Conservation (phyloP, 2,888 invertebrate species). For the Drosophila quinaria region DNA sequence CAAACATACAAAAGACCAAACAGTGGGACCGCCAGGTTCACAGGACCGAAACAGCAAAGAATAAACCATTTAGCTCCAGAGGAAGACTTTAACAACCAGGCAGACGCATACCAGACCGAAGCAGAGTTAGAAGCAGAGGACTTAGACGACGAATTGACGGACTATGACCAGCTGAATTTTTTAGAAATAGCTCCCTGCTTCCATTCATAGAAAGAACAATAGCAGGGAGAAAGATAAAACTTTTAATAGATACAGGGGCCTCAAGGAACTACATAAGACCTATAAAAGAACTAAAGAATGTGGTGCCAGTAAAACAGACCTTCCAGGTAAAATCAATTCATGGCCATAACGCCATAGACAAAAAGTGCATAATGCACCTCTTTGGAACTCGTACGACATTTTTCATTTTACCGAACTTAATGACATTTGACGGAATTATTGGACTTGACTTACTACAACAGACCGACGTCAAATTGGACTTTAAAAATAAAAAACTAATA, state of each 20-base stretch:
- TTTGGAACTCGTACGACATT: background rate
- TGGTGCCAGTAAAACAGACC: background rate
- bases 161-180: constrained; percentile 14
- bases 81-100: background rate
- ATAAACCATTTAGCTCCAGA: background rate
- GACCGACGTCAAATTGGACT: constrained; percentile 2
- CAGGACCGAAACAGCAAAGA: background rate
- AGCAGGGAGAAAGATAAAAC: background rate
- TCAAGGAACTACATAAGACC: constrained; percentile 8
- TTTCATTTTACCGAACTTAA: constrained; percentile 8
- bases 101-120: background rate
- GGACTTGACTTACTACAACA: constrained; percentile 19
- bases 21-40: constrained; percentile 3
- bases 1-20: constrained; percentile 7
- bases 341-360: too few relatives aligned
- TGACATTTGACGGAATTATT: constrained; percentile 19
- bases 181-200: constrained; percentile 2
- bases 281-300: background rate
- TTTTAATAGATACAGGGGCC: constrained; percentile 12
- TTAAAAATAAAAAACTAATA: constrained; percentile 7
- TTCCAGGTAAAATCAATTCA: background rate
- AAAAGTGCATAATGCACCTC: background rate
- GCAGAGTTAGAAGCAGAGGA: background rate
- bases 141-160: background rate
- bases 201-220: constrained; percentile 2